These are phyloP conservation scores for Eulemur rubriventer DNA, from an alignment of 2,797 vertebrate species.

Conservation along the genomic window DNA sequence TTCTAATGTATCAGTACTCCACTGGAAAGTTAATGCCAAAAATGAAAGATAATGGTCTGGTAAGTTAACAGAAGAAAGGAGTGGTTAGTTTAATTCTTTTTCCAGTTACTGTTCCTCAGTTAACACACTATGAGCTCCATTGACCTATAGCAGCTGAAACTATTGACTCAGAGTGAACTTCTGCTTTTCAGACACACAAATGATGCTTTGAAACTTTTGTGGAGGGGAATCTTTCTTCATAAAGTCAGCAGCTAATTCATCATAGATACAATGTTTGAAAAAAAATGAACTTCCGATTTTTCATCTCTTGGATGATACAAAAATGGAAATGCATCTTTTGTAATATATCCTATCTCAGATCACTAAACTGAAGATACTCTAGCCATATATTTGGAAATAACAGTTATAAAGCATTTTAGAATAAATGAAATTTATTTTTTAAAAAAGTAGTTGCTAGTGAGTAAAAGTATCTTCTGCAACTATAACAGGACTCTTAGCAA, in stretches of 20 bases:
- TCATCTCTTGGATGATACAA: not conserved
- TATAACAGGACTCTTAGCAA: not conserved
- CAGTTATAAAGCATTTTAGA: not conserved
- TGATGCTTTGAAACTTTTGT: not conserved
- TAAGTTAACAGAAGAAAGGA: not conserved
- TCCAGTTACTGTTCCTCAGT: not conserved
- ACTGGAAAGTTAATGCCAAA: not conserved
- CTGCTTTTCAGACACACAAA: not conserved
- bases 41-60: not conserved
- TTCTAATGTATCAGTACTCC: not conserved
- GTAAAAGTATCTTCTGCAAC: not conserved
- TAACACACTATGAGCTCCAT: not conserved
- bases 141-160: not conserved
- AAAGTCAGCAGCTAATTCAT: constrained; percentile 28
- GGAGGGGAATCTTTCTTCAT: not conserved
- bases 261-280: not conserved
- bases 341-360: not conserved
- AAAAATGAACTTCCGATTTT: not conserved
- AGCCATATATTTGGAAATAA: not conserved
- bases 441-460: not conserved
- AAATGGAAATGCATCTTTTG: not conserved
- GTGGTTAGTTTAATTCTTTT: not conserved
- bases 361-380: not conserved
- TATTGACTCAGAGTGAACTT: not conserved
- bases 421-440: not conserved